A percentile compares a stretch with the other conserved stretches of the same genome.
These are phyloP conservation scores for Philereme transversata DNA, from an alignment of 2,888 invertebrate genomes.

Conservation along the genomic window DNA sequence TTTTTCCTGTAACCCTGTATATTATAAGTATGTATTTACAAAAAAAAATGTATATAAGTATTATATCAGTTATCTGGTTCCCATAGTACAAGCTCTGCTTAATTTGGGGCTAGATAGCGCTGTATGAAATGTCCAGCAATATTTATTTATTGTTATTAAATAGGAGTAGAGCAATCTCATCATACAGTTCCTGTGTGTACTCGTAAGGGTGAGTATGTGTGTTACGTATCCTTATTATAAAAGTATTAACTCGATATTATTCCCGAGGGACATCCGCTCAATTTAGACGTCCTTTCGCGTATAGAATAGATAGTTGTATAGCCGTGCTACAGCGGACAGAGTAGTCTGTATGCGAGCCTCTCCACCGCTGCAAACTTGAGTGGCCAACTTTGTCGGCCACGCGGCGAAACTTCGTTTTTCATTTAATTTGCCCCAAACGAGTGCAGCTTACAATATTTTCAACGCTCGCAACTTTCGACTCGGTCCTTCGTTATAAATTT, in stretches of 20 bases:
- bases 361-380: slow-evolving; percentile 70
- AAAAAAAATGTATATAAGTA: too few relatives aligned
- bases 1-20: too few relatives aligned
- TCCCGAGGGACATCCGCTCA: slow-evolving; percentile 15
- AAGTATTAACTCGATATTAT: slow-evolving; percentile 16
- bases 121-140: too few relatives aligned
- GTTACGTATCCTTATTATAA: slow-evolving; percentile 6
- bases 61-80: too few relatives aligned
- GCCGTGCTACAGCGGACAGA: slow-evolving; percentile 41
- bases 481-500: slow-evolving; percentile 76
- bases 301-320: slow-evolving; percentile 32
- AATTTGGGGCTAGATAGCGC: too few relatives aligned
- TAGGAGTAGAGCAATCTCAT: neutral
- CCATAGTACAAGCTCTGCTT: too few relatives aligned
- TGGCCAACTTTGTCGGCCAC: slow-evolving; percentile 75
- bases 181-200: neutral
- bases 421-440: slow-evolving; percentile 82
- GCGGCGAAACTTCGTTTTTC: slow-evolving; percentile 78
- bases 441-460: slow-evolving; percentile 81
- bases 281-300: slow-evolving; percentile 13
- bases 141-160: too few relatives aligned
- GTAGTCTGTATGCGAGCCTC: slow-evolving; percentile 52
- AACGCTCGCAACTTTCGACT: slow-evolving; percentile 75
- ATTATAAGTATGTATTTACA: too few relatives aligned
- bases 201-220: neutral